A percentile compares a stretch with the other conserved stretches of the same genome.
These are phyloP conservation scores for Heteromormyrus szaboi DNA, from an alignment of 2,797 vertebrate species.

Conservation along the genomic window DNA sequence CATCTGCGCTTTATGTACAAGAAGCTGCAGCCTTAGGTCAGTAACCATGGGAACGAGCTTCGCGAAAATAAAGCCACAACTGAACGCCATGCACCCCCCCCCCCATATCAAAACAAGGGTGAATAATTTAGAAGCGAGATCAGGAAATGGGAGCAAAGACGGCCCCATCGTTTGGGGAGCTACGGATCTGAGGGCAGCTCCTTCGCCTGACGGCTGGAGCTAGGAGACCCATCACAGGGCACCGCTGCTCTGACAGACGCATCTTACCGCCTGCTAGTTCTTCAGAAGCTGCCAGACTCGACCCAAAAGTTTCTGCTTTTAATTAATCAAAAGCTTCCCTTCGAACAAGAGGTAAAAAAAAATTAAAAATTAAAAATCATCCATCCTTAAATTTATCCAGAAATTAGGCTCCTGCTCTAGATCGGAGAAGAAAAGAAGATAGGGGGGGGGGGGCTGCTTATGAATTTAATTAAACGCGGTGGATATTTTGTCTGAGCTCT, in stretches of 20 bases:
- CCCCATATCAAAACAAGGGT: conserved; percentile 8
- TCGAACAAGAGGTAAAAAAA: background rate
- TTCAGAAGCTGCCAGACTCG: conserved; percentile 13
- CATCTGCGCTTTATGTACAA: background rate
- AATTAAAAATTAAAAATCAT: background rate
- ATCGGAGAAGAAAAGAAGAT: conserved; percentile 23
- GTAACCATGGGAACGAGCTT: conserved; percentile 11
- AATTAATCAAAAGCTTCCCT: conserved; percentile 8
- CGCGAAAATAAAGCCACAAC: background rate
- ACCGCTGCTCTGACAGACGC: background rate
- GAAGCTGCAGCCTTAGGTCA: background rate
- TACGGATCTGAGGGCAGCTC: background rate
- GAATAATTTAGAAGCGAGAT: conserved; percentile 17
- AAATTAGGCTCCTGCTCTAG: conserved; percentile 18
- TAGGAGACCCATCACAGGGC: background rate
- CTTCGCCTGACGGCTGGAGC: background rate
- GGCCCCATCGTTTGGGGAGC: background rate
- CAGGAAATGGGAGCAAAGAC: background rate
- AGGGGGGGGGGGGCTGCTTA: conserved; percentile 14
- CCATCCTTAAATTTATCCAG: background rate
- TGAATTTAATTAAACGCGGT: conserved; percentile 36
- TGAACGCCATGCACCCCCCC: background rate
- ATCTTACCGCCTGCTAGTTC: background rate
- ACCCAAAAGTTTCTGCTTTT: background rate
- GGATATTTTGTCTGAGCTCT: conserved; percentile 30